Evolutionary conservation across 1,140 invertebrate genomes (phyloP).

Genomic region (Pachypeltis micranthus): DNA sequence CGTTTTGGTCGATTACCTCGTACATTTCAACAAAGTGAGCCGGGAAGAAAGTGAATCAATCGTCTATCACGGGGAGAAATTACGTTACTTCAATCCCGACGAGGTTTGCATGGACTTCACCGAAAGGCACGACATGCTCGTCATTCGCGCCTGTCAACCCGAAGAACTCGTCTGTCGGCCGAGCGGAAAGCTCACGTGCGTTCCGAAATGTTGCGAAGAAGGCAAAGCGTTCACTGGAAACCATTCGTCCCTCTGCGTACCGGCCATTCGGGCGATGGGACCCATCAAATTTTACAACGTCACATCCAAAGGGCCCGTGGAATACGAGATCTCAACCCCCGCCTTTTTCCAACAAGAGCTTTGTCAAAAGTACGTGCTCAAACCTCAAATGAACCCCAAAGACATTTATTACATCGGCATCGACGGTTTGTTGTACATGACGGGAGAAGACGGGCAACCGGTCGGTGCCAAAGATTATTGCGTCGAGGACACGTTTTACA

Average conservation of each 20-base stretch:
- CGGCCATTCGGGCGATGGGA: neutral
- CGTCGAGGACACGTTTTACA: slow-evolving; percentile 11
- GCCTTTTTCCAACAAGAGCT: neutral
- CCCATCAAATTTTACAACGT: neutral
- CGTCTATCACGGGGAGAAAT: neutral
- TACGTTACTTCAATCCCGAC: slow-evolving; percentile 19
- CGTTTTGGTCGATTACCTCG: slow-evolving; percentile 18
- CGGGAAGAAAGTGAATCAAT: slow-evolving; percentile 20
- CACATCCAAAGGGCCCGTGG: neutral
- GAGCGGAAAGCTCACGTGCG: slow-evolving; percentile 11
- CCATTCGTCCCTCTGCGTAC: neutral
- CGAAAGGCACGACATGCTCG: slow-evolving; percentile 13
- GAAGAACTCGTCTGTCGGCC: slow-evolving; percentile 9
- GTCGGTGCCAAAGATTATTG: slow-evolving; percentile 5
- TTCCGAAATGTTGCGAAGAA: slow-evolving; percentile 22
- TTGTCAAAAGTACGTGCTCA: neutral
- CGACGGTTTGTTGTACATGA: neutral
- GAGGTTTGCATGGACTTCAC: slow-evolving; percentile 23
- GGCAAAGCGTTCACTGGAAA: slow-evolving; percentile 7
- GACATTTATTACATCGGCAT: neutral
- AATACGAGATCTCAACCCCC: neutral
- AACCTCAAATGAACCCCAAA: neutral
- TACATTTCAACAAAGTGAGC: slow-evolving; percentile 14
- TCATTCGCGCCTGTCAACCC: slow-evolving; percentile 19
- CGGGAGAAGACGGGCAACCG: neutral